Base-by-base conservation (phyloP, 92 coral and sea anemone genomes). In the Epizoanthus rinbou region DNA sequence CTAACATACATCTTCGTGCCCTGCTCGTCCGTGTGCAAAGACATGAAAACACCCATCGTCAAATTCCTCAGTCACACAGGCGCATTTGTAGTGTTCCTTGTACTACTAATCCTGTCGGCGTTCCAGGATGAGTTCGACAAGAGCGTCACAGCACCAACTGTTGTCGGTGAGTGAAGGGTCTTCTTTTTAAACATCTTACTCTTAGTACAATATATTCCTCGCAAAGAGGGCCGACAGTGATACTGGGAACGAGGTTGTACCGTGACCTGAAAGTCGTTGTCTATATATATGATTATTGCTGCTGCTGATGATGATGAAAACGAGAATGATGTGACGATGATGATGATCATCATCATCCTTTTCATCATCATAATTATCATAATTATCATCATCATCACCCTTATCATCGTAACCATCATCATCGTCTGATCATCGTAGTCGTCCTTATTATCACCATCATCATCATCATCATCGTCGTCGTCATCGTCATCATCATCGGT, bases 21-120 rank as follows among this genome's bases (percentile, higher is more conserved):
- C 31, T 64, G 85, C 52, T 83, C 79, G 18, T 23, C 86, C 11
- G 56, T 90, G 47, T 76, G 72, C 1, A 28, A 64, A 11, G 83
- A 75, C 22, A 37, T 90, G 90, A 84, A 56, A 18, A 90, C 81
- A 19, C 93, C 93, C 14, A 59, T 87, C 52, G 83, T 86, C 57
- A 90, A 90, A 82, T 89, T 82, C 50, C 58, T 73, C 60, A 89
- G 92, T 62, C 92, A 89, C 76, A 86, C 90, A 2, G 87, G 93
- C 8, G 79, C 93, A 39, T 83, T 87, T 54, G 72, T 66, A n/a
- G 45, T 90, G 19, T 90, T 90, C 57, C 76, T 87, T 10, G 60
- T 79, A n/a, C 70, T 86, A 52, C 85, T 90, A 54, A 80, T 84
- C 23, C 1, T 78, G 83, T 84, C 90, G 0, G 85, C 90, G 0